Conservation (phyloP, 2,113 vertebrate species). For the Sander lucioperca region DNA sequence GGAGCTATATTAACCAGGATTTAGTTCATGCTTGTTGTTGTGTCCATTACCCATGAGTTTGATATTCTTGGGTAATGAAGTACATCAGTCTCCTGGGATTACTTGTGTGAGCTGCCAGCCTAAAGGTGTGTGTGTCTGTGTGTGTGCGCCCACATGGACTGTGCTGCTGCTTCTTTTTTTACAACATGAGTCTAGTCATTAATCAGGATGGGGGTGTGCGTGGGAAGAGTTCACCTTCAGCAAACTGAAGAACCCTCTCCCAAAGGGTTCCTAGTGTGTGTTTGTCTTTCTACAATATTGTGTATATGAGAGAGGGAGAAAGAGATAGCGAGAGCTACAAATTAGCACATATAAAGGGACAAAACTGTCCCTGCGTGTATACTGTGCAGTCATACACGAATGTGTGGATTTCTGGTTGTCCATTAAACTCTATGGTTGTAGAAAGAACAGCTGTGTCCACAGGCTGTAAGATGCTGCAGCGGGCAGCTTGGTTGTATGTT, state of each 20-base stretch:
- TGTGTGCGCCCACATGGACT: constrained; percentile 16
- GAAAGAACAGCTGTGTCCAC: constrained; percentile 44
- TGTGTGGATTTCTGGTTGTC: background rate
- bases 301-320: background rate
- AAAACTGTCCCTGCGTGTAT: constrained; percentile 2
- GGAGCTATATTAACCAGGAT: constrained; percentile 4
- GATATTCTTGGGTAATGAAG: constrained; percentile 64
- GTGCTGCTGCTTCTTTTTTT: constrained; percentile 32
- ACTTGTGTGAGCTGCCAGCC: constrained; percentile 62
- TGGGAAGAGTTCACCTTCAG: constrained; percentile 81
- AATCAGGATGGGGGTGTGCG: constrained; percentile 78
- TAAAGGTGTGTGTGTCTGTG: constrained; percentile 42
- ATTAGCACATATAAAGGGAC: constrained; percentile 11
- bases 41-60: constrained; percentile 38
- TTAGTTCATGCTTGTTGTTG: constrained; percentile 1
- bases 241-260: constrained; percentile 71
- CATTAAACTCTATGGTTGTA: constrained; percentile 8
- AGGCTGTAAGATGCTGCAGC: constrained; percentile 54
- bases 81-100: constrained; percentile 61
- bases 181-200: constrained; percentile 76
- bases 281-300: constrained; percentile 23
- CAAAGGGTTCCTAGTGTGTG: constrained; percentile 42
- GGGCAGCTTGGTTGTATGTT: constrained; percentile 55
- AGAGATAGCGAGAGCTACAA: background rate
- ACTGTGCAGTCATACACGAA: constrained; percentile 4